Evolutionary conservation across 1,140 invertebrate species (phyloP).

Genomic region (Paralvinella palmiformis): DNA sequence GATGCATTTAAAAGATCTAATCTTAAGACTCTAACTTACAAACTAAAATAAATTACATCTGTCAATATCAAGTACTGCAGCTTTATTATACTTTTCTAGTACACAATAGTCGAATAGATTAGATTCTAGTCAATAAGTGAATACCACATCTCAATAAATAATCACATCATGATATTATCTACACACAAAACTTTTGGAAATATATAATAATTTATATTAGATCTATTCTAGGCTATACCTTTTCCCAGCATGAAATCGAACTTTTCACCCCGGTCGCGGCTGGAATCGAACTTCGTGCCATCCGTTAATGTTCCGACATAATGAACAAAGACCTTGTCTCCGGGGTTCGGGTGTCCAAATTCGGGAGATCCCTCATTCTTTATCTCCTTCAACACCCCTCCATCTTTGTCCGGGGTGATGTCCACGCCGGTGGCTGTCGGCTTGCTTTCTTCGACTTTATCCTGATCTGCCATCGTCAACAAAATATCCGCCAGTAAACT

Average conservation of each 20-base stretch:
- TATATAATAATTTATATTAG: not conserved
- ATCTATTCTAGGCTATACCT: constrained; percentile 57
- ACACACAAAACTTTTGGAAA: too few relatives aligned
- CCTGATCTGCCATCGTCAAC: not conserved
- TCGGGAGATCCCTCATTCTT: not conserved
- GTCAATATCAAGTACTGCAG: too few relatives aligned
- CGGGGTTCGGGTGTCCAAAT: constrained; percentile 35
- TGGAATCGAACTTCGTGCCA: constrained; percentile 91
- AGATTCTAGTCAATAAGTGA: too few relatives aligned
- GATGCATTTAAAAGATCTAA: too few relatives aligned
- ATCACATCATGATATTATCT: too few relatives aligned
- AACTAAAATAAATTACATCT: too few relatives aligned
- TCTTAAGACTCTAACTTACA: too few relatives aligned
- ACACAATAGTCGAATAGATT: too few relatives aligned
- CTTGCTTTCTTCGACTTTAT: not conserved
- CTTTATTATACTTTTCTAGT: too few relatives aligned
- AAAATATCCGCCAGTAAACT: not conserved
- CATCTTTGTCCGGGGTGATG: constrained; percentile 20
- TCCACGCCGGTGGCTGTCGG: constrained; percentile 10
- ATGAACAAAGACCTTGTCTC: constrained; percentile 77
- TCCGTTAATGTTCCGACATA: constrained; percentile 86
- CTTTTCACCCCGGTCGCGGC: constrained; percentile 68
- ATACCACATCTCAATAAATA: too few relatives aligned
- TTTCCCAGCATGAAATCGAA: constrained; percentile 80
- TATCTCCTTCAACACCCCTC: constrained; percentile 20